Base-by-base conservation (phyloP, 30 jellyfish, hydroid and myxozoan species). In the Hydractinia symbiolongicarpus region DNA sequence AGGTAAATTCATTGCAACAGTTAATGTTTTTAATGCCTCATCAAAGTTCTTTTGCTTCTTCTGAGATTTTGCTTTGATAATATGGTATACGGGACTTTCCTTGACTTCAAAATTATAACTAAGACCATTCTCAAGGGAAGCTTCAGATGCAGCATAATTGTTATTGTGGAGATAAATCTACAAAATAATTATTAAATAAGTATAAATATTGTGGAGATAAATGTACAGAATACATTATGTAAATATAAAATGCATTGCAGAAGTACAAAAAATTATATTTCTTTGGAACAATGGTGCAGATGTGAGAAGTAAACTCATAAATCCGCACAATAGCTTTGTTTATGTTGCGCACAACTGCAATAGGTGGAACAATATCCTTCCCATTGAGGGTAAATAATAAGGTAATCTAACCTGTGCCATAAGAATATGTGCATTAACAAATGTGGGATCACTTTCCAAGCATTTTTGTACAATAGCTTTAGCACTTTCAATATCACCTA, bases 81-180 rank as follows among this genome's bases (percentile, higher is more conserved):
- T 84, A 68, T 93, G 98, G 56, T 93, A 93, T 15, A 93, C 71
- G 0, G 98, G 96, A 69, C 95, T 93, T 72, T 93, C 86, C 16
- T 95, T 84, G 9, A 93, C 98, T 89, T 93, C 95, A 77, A 93
- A 93, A 74, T 93, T 93, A 84, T 83, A 88, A 83, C 98, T 93
- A 64, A 93, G 95, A 5, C 98, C 98, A 87, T 87, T 93, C 58
- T 93, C 98, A 58, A 93, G 94, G 4, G 98, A 93, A 53, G 88
- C 95, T 61, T 93, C 96, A 84, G 96, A 93, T 4, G 98, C 95
- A 8, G 75, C 53, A 55, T 85, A 93, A 74, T 93, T 84, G 67
- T 94, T 95, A 60, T 83, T 70, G 61, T 83, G 86, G 30, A 93
- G 77, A 71, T 93, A 95, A 54, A 93, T 84, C 98, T 93, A 76